Conservation (phyloP, 2,888 invertebrate species). For the Coelopa pilipes region DNA sequence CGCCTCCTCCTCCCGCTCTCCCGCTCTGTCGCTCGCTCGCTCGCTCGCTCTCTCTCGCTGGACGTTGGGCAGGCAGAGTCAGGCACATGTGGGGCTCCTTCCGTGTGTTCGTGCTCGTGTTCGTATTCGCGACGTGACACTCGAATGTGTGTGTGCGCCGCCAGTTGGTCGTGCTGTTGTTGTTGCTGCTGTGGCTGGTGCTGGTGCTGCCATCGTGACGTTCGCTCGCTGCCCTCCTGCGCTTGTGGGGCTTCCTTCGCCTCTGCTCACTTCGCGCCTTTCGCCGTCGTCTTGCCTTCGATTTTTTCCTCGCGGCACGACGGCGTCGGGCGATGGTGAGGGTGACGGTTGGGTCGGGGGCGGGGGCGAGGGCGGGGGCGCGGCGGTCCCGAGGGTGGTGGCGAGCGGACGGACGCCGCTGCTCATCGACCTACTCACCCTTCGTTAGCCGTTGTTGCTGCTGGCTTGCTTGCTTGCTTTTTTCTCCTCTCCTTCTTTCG, state of each 20-base stretch:
- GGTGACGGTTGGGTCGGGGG: neutral
- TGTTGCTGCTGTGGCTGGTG: neutral
- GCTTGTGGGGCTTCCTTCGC: slow-evolving; percentile 4
- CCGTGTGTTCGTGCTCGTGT: neutral
- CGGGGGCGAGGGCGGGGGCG: neutral
- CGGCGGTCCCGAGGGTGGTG: too few species aligned
- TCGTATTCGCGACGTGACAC: too few species aligned
- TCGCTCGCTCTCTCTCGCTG: too few species aligned
- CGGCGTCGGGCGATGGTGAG: neutral
- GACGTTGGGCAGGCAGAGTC: neutral
- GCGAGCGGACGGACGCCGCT: neutral
- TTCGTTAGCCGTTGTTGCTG: neutral
- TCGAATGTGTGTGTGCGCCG: neutral
- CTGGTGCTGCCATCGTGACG: too few species aligned
- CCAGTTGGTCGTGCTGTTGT: neutral
- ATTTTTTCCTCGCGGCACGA: slow-evolving; percentile 11
- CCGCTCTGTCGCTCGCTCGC: too few species aligned
- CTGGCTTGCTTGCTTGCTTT: neutral
- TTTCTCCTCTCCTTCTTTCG: slow-evolving; percentile 3
- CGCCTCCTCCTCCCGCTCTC: neutral
- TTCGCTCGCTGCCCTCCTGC: neutral
- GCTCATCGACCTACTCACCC: slow-evolving; percentile 24
- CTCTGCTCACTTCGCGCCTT: neutral
- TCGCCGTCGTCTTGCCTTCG: neutral
- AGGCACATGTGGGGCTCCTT: slow-evolving; percentile 6